A percentile compares a stretch with the other conserved stretches of the same genome.
Conservation (phyloP, 2,113 vertebrate species). For the Bubo scandiacus region DNA sequence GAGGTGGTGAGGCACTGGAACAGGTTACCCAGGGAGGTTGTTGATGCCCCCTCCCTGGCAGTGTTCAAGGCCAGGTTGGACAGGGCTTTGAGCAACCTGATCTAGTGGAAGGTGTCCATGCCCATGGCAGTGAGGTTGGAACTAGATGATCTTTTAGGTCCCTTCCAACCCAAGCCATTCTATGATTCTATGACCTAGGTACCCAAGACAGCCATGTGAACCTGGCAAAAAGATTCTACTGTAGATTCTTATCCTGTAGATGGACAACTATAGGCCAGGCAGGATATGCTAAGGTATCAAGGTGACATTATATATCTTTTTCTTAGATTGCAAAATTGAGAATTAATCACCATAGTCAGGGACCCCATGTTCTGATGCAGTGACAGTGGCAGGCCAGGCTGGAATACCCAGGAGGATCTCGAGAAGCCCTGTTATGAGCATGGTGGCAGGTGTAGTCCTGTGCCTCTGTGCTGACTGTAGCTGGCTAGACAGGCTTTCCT, state of each 20-base stretch:
- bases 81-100: too few species aligned
- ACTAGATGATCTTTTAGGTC: too few species aligned
- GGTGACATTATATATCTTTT: neutral
- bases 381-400: neutral
- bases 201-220: neutral
- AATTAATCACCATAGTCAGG: neutral
- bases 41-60: too few species aligned
- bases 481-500: neutral
- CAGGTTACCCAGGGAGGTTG: too few species aligned
- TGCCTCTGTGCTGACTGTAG: neutral
- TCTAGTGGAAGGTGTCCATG: too few species aligned
- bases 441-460: neutral
- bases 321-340: neutral
- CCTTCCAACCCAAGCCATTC: too few species aligned
- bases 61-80: too few species aligned
- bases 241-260: neutral
- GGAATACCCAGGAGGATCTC: neutral
- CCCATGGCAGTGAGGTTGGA: too few species aligned
- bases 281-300: neutral
- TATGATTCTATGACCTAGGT: too few species aligned
- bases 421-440: neutral
- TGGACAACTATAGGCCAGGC: neutral
- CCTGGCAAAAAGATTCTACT: neutral
- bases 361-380: neutral
- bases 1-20: too few species aligned